phyloP scores from a whole-genome alignment of 2,113 vertebrate species.

The Perccottus glenii region DNA sequence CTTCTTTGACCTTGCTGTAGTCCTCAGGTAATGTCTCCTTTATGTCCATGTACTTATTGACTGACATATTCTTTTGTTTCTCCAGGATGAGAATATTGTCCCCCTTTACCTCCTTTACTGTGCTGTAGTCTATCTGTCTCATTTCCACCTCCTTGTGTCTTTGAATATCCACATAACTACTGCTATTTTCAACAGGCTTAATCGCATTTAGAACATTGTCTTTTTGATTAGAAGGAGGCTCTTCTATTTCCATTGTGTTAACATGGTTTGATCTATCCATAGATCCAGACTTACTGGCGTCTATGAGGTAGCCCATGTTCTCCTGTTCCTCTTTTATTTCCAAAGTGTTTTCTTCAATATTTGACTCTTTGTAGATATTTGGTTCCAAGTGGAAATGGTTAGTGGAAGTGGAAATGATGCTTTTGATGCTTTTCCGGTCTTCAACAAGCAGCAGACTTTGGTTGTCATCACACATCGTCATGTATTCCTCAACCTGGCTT shows the following conservation, averaged over 20 bases:
- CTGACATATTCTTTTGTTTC: conserved; percentile 45
- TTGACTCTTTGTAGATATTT: conserved; percentile 48
- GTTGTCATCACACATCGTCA: conserved; percentile 84
- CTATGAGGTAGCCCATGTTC: neutral
- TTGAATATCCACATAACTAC: conserved; percentile 83
- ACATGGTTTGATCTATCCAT: neutral
- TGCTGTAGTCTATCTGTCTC: conserved; percentile 81
- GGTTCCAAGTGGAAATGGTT: conserved; percentile 70
- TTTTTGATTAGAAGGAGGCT: neutral
- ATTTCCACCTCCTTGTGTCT: conserved; percentile 64
- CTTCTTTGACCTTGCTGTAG: conserved; percentile 84
- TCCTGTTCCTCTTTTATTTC: conserved; percentile 40
- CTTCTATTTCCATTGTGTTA: neutral
- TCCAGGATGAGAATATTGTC: conserved; percentile 79
- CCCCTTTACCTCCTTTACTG: conserved; percentile 76
- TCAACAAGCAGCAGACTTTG: conserved; percentile 65
- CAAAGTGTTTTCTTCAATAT: neutral
- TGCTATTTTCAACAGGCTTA: neutral
- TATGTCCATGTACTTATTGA: conserved; percentile 78
- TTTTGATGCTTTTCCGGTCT: conserved; percentile 61
- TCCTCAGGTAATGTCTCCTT: conserved; percentile 63
- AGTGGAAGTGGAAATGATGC: conserved; percentile 51
- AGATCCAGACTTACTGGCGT: conserved; percentile 5
- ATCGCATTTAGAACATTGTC: neutral
- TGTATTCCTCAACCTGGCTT: conserved; percentile 84